Percentiles rank a stretch among this genome's conserved stretches.
These are phyloP conservation scores for Oryctes rhinoceros DNA, from an alignment of 1,140 invertebrate species.

Conservation along the genomic window DNA sequence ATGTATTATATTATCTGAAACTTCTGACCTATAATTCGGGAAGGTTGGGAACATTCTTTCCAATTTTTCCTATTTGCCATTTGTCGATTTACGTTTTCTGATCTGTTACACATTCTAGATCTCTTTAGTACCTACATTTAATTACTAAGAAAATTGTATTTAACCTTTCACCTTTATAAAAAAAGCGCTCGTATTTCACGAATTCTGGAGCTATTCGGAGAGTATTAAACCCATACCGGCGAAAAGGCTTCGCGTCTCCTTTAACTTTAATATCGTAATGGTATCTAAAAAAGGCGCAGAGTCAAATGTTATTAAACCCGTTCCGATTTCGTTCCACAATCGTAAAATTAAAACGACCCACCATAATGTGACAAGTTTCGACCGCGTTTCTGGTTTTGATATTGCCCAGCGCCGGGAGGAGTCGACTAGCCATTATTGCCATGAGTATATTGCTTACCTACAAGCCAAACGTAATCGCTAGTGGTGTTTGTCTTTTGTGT, in stretches of 20 bases:
- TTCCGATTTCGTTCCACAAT: constrained; percentile 19
- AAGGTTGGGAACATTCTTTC: too few species aligned
- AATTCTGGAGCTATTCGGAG: too few species aligned
- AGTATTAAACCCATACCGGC: too few species aligned
- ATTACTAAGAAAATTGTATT: too few species aligned
- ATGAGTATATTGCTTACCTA: constrained; percentile 13
- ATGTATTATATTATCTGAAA: too few species aligned
- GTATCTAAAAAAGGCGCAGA: background rate
- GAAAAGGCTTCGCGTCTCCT: background rate
- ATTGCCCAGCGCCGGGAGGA: constrained; percentile 5
- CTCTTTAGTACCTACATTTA: too few species aligned
- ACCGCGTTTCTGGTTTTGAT: constrained; percentile 29
- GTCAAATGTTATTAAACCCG: constrained; percentile 24
- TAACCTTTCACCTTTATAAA: too few species aligned
- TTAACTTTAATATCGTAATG: background rate
- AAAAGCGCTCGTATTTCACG: too few species aligned
- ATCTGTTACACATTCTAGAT: too few species aligned
- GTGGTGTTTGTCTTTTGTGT: constrained; percentile 39
- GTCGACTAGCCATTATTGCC: background rate
- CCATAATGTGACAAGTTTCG: constrained; percentile 28
- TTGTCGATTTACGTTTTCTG: too few species aligned
- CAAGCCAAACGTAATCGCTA: constrained; percentile 21
- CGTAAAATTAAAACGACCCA: constrained; percentile 26
- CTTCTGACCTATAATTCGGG: too few species aligned
- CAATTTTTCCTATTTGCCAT: too few species aligned